Conservation (phyloP, 2,888 invertebrate genomes). For the Trichopoda pennipes region DNA sequence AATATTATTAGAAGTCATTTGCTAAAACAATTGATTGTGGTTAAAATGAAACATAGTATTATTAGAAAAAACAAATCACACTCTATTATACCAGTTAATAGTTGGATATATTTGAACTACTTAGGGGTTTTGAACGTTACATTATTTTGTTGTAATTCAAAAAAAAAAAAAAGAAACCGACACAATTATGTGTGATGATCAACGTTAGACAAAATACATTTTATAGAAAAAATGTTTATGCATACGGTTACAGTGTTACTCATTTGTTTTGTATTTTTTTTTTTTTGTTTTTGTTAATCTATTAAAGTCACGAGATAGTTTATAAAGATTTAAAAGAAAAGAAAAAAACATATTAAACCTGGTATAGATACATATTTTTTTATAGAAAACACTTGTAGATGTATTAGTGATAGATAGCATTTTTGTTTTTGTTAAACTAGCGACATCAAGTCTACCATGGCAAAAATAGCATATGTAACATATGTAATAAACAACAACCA, state of each 20-base stretch:
- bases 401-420: conserved; percentile 26
- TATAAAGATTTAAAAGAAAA: conserved; percentile 42
- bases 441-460: conserved; percentile 66
- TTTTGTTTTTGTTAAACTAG: conserved; percentile 44
- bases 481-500: background rate
- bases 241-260: too few species aligned
- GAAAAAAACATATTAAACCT: background rate
- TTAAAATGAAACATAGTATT: conserved; percentile 7
- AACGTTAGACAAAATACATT: background rate
- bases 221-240: conserved; percentile 37
- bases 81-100: background rate
- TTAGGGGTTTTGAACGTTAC: conserved; percentile 10
- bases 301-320: conserved; percentile 67
- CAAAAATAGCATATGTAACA: conserved; percentile 12
- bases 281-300: conserved; percentile 56
- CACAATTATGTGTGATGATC: conserved; percentile 26
- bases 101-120: conserved; percentile 3
- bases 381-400: conserved; percentile 11
- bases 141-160: conserved; percentile 19
- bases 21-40: conserved; percentile 37
- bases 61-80: background rate
- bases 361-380: conserved; percentile 9
- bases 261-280: conserved; percentile 12
- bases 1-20: conserved; percentile 46
- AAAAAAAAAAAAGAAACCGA: too few species aligned